phyloP scores from a whole-genome alignment of 1,140 invertebrate species.

The Vollenhovia emeryi region DNA sequence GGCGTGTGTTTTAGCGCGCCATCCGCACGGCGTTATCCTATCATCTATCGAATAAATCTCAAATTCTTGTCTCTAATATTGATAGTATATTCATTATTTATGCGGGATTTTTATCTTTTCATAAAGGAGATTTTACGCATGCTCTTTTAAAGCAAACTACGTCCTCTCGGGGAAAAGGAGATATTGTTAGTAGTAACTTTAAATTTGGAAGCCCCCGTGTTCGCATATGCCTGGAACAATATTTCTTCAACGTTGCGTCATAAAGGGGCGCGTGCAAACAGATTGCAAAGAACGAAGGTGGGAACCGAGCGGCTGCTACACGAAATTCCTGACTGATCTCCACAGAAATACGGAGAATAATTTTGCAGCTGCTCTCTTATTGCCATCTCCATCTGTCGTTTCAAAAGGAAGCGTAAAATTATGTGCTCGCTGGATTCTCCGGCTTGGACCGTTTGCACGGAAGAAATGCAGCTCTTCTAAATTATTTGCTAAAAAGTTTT shows the following conservation, averaged over 20 bases:
- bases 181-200: constrained; percentile 33
- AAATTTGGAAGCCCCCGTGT: constrained; percentile 40
- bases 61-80: neutral
- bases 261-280: constrained; percentile 58
- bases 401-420: constrained; percentile 39
- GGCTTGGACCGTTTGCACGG: constrained; percentile 16
- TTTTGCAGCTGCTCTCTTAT: constrained; percentile 65
- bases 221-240: constrained; percentile 64
- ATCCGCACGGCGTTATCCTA: neutral
- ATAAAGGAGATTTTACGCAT: neutral
- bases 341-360: constrained; percentile 67
- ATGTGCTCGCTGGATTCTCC: constrained; percentile 46
- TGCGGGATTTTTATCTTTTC: neutral
- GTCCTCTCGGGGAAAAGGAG: constrained; percentile 11
- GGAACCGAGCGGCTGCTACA: constrained; percentile 46
- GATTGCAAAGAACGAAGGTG: constrained; percentile 58
- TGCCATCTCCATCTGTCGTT: constrained; percentile 61
- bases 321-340: constrained; percentile 67
- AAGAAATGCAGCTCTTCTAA: constrained; percentile 26
- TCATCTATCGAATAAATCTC: neutral
- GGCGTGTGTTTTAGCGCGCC: neutral
- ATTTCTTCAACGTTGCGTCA: constrained; percentile 63
- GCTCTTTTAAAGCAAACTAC: neutral
- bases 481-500: constrained; percentile 10
- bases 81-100: neutral